Conservation (phyloP, 2,888 invertebrate species). For the Epiblema foenella region DNA sequence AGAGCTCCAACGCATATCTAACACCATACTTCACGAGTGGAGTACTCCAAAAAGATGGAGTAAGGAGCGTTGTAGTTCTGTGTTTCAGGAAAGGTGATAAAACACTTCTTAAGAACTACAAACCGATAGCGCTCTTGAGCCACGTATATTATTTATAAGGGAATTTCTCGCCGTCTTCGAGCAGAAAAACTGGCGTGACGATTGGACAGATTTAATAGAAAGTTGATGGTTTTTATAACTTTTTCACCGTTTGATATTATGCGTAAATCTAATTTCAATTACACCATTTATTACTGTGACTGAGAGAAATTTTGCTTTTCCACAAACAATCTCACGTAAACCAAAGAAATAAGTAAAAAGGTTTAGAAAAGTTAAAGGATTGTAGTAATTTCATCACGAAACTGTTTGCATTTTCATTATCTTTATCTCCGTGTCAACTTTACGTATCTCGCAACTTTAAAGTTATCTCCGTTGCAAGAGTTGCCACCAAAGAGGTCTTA, state of each 20-base stretch:
- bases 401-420: constrained; percentile 9
- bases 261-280: too few relatives aligned
- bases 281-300: too few relatives aligned
- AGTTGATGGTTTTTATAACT: not conserved
- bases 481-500: constrained; percentile 26
- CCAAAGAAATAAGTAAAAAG: too few relatives aligned
- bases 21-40: too few relatives aligned
- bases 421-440: constrained; percentile 18
- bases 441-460: constrained; percentile 24
- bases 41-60: too few relatives aligned
- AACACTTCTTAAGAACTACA: too few relatives aligned
- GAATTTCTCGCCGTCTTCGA: not conserved
- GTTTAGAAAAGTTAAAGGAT: not conserved
- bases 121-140: too few relatives aligned
- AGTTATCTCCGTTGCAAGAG: constrained; percentile 25
- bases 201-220: not conserved
- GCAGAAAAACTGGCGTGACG: not conserved
- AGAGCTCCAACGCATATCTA: too few relatives aligned
- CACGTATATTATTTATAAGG: too few relatives aligned
- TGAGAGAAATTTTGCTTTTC: too few relatives aligned
- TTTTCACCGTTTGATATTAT: not conserved
- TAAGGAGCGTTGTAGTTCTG: too few relatives aligned
- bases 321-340: not conserved
- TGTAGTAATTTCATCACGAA: not conserved
- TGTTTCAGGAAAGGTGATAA: too few relatives aligned